phyloP scores from a whole-genome alignment of 2,888 invertebrate species.

The Strigamia transsilvanica region DNA sequence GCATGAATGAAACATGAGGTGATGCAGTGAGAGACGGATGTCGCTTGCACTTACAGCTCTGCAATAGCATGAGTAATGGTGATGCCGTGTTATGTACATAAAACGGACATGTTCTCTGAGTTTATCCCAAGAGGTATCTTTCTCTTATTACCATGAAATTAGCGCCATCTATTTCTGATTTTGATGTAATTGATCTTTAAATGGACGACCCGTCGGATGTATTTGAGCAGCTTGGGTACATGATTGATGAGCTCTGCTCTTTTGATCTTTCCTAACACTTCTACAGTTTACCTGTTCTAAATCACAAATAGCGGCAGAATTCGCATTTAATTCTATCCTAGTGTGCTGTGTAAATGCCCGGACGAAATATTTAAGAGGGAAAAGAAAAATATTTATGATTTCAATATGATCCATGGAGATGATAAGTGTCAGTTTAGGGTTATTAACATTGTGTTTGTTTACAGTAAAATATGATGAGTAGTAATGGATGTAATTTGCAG shows the following conservation, averaged over 20 bases:
- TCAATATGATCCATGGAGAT: too few species aligned
- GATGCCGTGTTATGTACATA: constrained; percentile 23
- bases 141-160: neutral
- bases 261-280: neutral
- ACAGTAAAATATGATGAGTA: too few species aligned
- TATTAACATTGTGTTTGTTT: too few species aligned
- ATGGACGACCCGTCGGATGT: neutral
- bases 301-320: too few species aligned
- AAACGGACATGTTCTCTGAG: neutral
- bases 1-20: constrained; percentile 34
- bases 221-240: neutral
- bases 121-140: neutral
- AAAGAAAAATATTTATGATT: too few species aligned
- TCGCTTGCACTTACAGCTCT: constrained; percentile 5
- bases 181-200: neutral
- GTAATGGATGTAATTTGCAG: too few species aligned
- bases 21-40: constrained; percentile 14
- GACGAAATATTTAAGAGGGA: too few species aligned
- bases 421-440: too few species aligned
- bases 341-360: too few species aligned
- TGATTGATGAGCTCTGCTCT: neutral
- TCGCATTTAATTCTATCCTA: too few species aligned
- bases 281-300: too few species aligned
- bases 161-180: neutral
- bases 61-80: constrained; percentile 2